Conservation (phyloP, 2,113 vertebrate genomes). For the Serinus canaria region DNA sequence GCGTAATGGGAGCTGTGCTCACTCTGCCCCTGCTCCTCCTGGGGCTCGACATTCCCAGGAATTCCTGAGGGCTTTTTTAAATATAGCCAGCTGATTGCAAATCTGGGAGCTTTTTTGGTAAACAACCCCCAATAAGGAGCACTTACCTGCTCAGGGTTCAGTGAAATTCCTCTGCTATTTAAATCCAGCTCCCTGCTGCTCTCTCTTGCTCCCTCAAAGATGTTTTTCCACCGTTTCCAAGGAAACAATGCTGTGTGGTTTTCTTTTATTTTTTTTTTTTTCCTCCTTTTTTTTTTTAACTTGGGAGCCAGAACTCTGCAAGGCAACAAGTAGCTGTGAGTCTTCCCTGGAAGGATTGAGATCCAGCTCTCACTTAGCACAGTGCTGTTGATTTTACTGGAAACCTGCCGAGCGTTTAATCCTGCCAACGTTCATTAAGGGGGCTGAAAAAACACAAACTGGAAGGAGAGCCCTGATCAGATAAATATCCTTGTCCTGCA, state of each 20-base stretch:
- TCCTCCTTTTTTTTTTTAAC: background rate
- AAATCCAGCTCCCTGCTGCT: background rate
- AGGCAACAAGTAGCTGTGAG: conserved; percentile 4
- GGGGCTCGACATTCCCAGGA: background rate
- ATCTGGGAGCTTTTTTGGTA: background rate
- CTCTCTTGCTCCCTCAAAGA: background rate
- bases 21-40: background rate
- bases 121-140: background rate
- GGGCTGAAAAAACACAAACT: background rate
- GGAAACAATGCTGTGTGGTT: background rate
- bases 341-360: background rate
- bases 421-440: conserved; percentile 17
- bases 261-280: background rate
- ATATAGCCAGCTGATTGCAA: background rate
- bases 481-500: background rate
- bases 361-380: background rate
- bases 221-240: conserved; percentile 11
- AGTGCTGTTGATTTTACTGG: background rate
- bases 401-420: background rate
- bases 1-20: background rate
- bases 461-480: background rate
- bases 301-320: background rate
- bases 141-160: background rate
- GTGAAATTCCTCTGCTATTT: background rate
- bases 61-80: background rate